phyloP scores from a whole-genome alignment of 2,113 vertebrate species.

The Zosterops borbonicus region DNA sequence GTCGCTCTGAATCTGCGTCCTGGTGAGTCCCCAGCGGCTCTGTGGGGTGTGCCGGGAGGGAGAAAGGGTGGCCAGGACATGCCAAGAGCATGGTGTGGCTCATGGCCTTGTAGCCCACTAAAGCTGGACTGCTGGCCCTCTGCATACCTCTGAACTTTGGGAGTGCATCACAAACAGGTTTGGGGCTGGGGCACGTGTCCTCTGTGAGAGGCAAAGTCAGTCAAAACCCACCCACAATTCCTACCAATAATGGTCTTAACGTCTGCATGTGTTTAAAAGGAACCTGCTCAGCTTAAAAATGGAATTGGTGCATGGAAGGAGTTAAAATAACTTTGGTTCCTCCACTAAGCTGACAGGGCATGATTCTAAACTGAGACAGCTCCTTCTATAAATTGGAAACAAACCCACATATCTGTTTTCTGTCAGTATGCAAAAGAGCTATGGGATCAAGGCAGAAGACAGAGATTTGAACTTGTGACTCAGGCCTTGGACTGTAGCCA shows the following conservation, averaged over 20 bases:
- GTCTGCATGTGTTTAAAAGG: neutral
- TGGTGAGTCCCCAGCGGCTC: slow-evolving; percentile 68
- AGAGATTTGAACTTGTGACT: slow-evolving; percentile 60
- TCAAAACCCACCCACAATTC: neutral
- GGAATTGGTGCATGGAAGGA: neutral
- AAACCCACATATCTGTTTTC: slow-evolving; percentile 13
- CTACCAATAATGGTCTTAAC: neutral
- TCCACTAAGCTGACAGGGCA: neutral
- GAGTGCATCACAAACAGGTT: neutral
- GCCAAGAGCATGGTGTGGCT: accelerated
- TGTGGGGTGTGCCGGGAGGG: neutral
- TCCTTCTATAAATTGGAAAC: slow-evolving; percentile 26
- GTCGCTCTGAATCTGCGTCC: slow-evolving; percentile 86
- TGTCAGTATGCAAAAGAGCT: slow-evolving; percentile 20
- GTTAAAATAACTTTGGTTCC: slow-evolving; percentile 14
- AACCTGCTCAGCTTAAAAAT: neutral
- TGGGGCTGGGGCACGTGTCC: neutral
- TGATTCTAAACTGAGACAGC: slow-evolving; percentile 14
- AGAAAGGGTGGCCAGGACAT: neutral
- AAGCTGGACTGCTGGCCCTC: neutral
- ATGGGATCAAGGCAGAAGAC: neutral
- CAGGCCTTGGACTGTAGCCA: slow-evolving; percentile 43
- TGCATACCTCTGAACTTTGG: neutral
- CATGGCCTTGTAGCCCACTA: neutral
- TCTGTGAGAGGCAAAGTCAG: neutral